Conservation (phyloP, 2,888 invertebrate genomes). For the Pachydiplax longipennis region DNA sequence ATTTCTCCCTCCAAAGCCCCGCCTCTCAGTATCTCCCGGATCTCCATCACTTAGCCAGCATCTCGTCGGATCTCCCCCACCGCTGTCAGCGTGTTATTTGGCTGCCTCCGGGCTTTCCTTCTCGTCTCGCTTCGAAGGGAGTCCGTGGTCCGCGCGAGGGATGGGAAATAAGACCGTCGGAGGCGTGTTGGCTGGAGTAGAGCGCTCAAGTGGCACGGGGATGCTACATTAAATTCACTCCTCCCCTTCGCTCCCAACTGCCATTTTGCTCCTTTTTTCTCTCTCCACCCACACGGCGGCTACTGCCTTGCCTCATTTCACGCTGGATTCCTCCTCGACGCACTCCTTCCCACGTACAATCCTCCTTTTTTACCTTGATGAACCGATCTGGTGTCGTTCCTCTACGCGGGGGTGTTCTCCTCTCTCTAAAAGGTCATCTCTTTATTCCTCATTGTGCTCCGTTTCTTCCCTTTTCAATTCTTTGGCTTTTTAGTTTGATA, state of each 20-base stretch:
- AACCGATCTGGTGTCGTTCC: not conserved
- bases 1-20: not conserved
- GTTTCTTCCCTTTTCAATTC: not conserved
- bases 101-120: not conserved
- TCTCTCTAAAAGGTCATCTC: not conserved
- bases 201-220: not conserved
- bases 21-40: not conserved
- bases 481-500: not conserved
- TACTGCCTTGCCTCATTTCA: not conserved
- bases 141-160: not conserved
- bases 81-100: not conserved
- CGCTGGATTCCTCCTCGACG: not conserved
- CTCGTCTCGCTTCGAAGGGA: not conserved
- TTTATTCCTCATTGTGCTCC: not conserved
- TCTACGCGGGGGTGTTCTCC: not conserved
- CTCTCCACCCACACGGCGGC: not conserved
- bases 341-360: not conserved
- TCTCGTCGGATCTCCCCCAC: not conserved
- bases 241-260: not conserved
- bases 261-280: not conserved
- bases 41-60: constrained; percentile 7
- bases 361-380: not conserved
- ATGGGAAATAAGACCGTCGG: not conserved
- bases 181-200: not conserved
- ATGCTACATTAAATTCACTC: not conserved